These are phyloP conservation scores for Allobates femoralis DNA, from an alignment of 2,797 vertebrate species.

Conservation along the genomic window DNA sequence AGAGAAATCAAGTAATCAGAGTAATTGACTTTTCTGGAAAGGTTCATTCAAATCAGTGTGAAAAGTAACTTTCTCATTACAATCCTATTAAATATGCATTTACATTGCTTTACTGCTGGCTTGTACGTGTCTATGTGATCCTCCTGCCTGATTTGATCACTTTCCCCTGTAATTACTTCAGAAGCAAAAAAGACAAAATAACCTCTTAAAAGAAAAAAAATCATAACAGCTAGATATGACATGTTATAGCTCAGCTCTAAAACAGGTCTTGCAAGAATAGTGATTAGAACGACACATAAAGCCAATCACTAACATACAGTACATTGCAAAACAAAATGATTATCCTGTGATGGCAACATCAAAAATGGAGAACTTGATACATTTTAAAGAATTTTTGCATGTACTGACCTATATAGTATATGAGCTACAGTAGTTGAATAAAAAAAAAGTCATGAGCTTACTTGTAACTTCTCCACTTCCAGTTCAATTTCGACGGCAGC, in stretches of 20 bases:
- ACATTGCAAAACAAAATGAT: background rate
- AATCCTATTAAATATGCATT: conserved; percentile 15
- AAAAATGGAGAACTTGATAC: background rate
- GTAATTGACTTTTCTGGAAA: conserved; percentile 1
- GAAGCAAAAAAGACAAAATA: conserved; percentile 8
- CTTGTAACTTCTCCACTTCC: conserved; percentile 87
- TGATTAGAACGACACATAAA: background rate
- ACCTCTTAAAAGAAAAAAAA: background rate
- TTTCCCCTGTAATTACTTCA: background rate
- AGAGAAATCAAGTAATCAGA: conserved; percentile 4
- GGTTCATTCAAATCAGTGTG: background rate
- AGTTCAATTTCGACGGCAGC: conserved; percentile 83
- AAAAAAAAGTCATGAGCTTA: conserved; percentile 65
- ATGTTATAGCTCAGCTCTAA: background rate
- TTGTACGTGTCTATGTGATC: background rate
- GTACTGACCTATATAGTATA: background rate
- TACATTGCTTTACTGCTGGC: background rate
- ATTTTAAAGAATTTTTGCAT: background rate
- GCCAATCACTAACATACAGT: background rate
- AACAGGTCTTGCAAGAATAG: background rate
- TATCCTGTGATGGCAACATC: background rate
- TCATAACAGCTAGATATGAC: background rate
- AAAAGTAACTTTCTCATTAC: conserved; percentile 16
- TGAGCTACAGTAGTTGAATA: background rate
- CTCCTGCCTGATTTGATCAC: background rate